Evolutionary conservation across 2,888 invertebrate species (phyloP).

Genomic region (Cerastoderma edule): DNA sequence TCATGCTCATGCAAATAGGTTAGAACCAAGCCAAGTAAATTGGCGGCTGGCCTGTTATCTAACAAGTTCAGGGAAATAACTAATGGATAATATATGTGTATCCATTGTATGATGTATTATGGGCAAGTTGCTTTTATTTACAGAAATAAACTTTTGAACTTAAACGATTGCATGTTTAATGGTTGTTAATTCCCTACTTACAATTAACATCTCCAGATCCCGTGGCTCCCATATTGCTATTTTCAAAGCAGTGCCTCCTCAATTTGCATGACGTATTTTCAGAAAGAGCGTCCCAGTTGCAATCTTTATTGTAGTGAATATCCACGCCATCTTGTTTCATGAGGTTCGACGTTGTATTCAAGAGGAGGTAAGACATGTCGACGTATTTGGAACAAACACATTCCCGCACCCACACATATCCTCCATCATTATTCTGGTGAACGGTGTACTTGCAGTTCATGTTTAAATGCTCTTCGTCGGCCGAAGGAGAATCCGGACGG

Average conservation of each 20-base stretch:
- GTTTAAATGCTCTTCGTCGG: slow-evolving; percentile 12
- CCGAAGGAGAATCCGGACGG: background rate
- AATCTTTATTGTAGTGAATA: background rate
- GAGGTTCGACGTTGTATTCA: background rate
- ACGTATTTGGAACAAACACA: slow-evolving; percentile 9
- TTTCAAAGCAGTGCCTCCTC: slow-evolving; percentile 13
- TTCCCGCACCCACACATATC: slow-evolving; percentile 7
- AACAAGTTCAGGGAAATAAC: too few relatives aligned
- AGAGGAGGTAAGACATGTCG: background rate
- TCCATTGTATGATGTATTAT: too few relatives aligned
- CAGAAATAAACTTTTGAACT: too few relatives aligned
- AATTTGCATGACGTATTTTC: background rate
- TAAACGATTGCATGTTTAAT: too few relatives aligned
- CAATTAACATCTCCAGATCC: background rate
- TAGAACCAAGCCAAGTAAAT: too few relatives aligned
- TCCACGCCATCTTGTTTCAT: slow-evolving; percentile 18
- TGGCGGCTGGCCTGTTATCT: too few relatives aligned
- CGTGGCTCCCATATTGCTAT: background rate
- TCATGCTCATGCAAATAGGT: too few relatives aligned
- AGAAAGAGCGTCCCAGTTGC: slow-evolving; percentile 1
- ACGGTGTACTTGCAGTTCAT: slow-evolving; percentile 4
- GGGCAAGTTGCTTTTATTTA: too few relatives aligned
- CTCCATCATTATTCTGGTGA: background rate
- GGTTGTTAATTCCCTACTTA: too few relatives aligned
- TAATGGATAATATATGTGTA: too few relatives aligned